Percentiles rank a stretch among this genome's conserved stretches.
These are phyloP conservation scores for Ceriagrion tenellum DNA, from an alignment of 2,888 invertebrate genomes.

Conservation along the genomic window DNA sequence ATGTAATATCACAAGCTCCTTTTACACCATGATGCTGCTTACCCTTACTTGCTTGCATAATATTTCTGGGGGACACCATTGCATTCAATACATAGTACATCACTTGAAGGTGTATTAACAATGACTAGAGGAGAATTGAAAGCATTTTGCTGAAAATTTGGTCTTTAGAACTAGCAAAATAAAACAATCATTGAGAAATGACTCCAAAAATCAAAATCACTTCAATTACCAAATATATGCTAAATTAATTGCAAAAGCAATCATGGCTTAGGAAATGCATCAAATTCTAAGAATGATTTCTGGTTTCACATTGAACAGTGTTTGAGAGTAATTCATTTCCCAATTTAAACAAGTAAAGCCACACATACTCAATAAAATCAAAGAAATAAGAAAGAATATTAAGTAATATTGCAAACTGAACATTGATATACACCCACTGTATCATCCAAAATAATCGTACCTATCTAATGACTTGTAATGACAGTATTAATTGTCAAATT, in stretches of 20 bases:
- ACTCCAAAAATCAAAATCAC: neutral
- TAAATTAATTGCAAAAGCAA: neutral
- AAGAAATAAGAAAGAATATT: neutral
- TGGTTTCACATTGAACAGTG: neutral
- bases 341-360: neutral
- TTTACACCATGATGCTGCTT: neutral
- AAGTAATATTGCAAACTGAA: neutral
- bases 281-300: neutral
- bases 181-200: neutral
- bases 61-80: neutral
- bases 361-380: neutral
- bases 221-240: too few species aligned
- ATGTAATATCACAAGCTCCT: neutral
- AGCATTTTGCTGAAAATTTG: neutral
- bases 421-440: neutral
- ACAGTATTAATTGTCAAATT: neutral
- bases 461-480: neutral
- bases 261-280: neutral
- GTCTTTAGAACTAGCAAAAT: neutral
- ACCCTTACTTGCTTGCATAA: neutral
- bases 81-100: neutral
- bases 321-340: neutral
- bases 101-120: neutral
- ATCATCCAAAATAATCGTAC: neutral
- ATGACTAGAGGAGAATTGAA: conserved; percentile 4